Percentiles rank a stretch among this genome's conserved stretches.
Evolutionary conservation across 2,888 invertebrate genomes (phyloP).

Genomic region (Trachelus iudaicus): DNA sequence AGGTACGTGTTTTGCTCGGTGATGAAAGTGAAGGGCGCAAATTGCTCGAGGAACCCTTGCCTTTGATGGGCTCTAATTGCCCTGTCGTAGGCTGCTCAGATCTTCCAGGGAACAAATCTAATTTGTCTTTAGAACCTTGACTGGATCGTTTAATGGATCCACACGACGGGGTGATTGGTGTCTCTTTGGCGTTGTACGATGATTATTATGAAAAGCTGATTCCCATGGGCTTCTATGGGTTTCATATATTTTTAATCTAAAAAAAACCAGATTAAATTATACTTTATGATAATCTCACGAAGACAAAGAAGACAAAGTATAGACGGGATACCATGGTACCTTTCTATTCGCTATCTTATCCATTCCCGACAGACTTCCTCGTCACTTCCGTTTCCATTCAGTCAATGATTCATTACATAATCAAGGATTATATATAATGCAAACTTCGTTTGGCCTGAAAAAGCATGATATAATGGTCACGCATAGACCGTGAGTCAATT

Average conservation of each 20-base stretch:
- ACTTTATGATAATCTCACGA: not conserved
- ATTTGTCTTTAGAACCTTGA: slow-evolving; percentile 5
- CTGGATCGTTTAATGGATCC: slow-evolving; percentile 3
- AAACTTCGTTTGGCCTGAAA: not conserved
- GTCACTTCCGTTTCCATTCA: not conserved
- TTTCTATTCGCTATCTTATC: not conserved
- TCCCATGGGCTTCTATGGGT: not conserved
- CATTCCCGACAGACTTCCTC: not conserved
- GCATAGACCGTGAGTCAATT: not conserved
- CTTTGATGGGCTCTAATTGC: slow-evolving; percentile 8
- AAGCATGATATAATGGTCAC: not conserved
- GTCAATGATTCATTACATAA: not conserved
- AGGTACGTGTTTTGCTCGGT: not conserved
- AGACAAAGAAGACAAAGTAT: not conserved
- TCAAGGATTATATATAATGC: not conserved
- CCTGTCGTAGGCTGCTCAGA: not conserved
- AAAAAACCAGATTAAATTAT: not conserved
- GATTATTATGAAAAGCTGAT: not conserved
- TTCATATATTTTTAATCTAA: not conserved
- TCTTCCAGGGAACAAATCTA: not conserved
- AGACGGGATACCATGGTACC: not conserved
- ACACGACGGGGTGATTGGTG: not conserved
- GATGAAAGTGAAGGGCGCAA: not conserved
- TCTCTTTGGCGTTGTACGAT: not conserved
- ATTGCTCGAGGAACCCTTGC: not conserved